A percentile compares a stretch with the other conserved stretches of the same genome.
phyloP scores from a whole-genome alignment of 1,140 invertebrate genomes.

The Asobara japonica region DNA sequence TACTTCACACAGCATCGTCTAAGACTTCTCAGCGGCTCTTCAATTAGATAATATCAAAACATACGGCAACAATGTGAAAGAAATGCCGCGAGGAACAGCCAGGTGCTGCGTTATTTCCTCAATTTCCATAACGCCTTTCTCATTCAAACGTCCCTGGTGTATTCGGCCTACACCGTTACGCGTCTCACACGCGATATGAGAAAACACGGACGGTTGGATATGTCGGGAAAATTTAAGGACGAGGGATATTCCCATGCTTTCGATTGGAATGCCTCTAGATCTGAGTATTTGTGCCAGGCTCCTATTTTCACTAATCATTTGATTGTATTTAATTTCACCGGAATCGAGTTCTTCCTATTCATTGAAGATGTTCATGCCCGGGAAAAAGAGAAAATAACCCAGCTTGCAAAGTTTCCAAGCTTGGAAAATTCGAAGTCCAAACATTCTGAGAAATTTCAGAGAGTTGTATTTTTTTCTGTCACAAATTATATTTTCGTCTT shows the following conservation, averaged over 20 bases:
- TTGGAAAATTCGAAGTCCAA: too few relatives aligned
- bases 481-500: constrained; percentile 4
- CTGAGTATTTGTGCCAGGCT: neutral
- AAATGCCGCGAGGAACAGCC: neutral
- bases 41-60: constrained; percentile 21
- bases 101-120: neutral
- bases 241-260: constrained; percentile 6
- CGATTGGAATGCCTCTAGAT: neutral
- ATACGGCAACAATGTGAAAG: neutral
- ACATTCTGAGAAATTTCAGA: too few relatives aligned
- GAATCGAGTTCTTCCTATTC: neutral
- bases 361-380: neutral
- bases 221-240: neutral
- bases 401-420: too few relatives aligned
- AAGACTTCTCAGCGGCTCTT: neutral
- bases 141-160: neutral
- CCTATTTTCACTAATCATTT: neutral
- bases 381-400: too few relatives aligned
- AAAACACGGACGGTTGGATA: neutral
- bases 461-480: constrained; percentile 14
- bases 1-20: constrained; percentile 18
- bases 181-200: neutral
- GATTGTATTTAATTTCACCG: neutral
- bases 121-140: constrained; percentile 17
- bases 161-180: neutral